Conservation (phyloP, 2,113 vertebrate species). For the Spermophilus dauricus region DNA sequence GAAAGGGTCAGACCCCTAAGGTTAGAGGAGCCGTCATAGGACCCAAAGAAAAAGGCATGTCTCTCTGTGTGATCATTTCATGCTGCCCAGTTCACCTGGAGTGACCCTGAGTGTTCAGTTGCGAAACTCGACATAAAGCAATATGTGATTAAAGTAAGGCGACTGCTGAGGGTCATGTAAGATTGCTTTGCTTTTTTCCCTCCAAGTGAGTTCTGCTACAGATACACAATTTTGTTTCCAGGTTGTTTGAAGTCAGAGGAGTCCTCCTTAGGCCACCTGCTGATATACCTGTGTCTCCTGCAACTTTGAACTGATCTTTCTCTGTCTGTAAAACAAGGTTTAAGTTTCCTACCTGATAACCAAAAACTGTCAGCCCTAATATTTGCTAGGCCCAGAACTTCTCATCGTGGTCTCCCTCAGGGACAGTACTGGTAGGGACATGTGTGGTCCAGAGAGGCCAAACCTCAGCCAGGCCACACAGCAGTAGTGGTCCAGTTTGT, state of each 20-base stretch:
- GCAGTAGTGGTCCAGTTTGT: not conserved
- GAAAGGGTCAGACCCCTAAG: too few relatives aligned
- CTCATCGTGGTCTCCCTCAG: not conserved
- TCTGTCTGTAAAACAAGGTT: not conserved
- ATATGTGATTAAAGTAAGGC: too few relatives aligned
- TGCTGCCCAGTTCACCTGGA: too few relatives aligned
- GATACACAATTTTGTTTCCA: too few relatives aligned
- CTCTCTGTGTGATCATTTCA: too few relatives aligned
- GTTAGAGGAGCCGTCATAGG: too few relatives aligned
- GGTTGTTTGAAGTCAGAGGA: not conserved
- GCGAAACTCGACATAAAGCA: too few relatives aligned
- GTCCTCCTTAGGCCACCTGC: not conserved
- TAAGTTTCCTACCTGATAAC: not conserved
- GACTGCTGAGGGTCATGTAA: not conserved
- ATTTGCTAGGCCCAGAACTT: not conserved
- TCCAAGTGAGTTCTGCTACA: too few relatives aligned
- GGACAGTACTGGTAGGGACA: not conserved
- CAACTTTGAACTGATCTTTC: not conserved
- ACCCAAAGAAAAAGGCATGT: too few relatives aligned
- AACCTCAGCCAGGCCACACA: not conserved
- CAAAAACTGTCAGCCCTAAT: too few relatives aligned
- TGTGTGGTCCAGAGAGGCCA: not conserved
- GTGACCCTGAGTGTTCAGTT: too few relatives aligned
- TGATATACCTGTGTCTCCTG: not conserved
- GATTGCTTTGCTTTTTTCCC: too few relatives aligned